A percentile compares a stretch with the other conserved stretches of the same genome.
These are phyloP conservation scores for Agrotis exclamationis DNA, from an alignment of 2,888 invertebrate genomes.

Conservation along the genomic window DNA sequence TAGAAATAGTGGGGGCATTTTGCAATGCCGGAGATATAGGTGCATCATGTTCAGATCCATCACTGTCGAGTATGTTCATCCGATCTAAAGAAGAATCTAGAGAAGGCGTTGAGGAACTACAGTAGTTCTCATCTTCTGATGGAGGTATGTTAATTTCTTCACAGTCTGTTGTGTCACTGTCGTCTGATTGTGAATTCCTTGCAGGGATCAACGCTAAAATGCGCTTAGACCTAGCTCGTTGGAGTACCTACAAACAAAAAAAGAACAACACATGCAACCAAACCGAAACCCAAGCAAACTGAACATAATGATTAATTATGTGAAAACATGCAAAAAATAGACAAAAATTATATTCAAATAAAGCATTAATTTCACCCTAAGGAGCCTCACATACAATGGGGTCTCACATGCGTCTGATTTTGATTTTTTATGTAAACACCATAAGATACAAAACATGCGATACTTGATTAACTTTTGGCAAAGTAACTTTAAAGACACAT, in stretches of 20 bases:
- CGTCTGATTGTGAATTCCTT: constrained; percentile 16
- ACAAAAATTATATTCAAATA: constrained; percentile 22
- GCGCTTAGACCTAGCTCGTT: constrained; percentile 15
- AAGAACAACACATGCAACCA: constrained; percentile 22
- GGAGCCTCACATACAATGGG: constrained; percentile 24
- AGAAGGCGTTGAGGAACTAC: constrained; percentile 26
- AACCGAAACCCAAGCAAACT: constrained; percentile 25
- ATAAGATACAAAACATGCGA: constrained; percentile 18
- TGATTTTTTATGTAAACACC: constrained; percentile 22
- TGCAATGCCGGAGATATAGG: constrained; percentile 16
- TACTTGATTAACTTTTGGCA: constrained; percentile 20
- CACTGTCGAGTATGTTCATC: constrained; percentile 16
- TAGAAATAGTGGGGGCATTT: constrained; percentile 19
- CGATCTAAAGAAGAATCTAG: constrained; percentile 26
- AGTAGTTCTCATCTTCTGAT: constrained; percentile 17
- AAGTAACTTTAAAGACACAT: too few species aligned
- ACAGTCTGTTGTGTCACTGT: constrained; percentile 17
- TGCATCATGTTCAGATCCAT: constrained; percentile 16
- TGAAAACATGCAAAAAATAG: constrained; percentile 19
- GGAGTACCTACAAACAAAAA: constrained; percentile 12
- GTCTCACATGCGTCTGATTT: constrained; percentile 17
- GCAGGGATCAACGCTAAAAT: constrained; percentile 19
- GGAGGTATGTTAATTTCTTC: constrained; percentile 7
- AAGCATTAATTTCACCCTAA: constrained; percentile 15
- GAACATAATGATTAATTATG: constrained; percentile 17